Percentiles rank a stretch among this genome's conserved stretches.
Conservation (phyloP, 2,888 invertebrate genomes). For the Ptilodon capucinus region DNA sequence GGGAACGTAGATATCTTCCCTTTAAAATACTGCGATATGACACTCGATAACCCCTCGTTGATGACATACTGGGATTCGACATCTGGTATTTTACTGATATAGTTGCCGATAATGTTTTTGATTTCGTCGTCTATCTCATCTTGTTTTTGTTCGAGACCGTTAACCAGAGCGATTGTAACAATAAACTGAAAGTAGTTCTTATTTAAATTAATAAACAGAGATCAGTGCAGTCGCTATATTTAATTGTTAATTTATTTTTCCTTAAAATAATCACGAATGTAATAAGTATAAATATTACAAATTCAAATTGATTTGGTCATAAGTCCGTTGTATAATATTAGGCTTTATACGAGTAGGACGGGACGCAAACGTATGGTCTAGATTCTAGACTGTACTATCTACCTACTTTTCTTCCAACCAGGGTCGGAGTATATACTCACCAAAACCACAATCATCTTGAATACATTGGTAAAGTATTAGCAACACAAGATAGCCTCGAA, state of each 20-base stretch:
- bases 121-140: conserved; percentile 39
- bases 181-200: conserved; percentile 28
- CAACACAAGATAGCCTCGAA: not conserved
- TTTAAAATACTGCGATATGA: conserved; percentile 54
- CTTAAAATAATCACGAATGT: too few relatives aligned
- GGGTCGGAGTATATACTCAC: too few relatives aligned
- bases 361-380: too few relatives aligned
- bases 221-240: too few relatives aligned
- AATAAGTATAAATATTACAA: too few relatives aligned
- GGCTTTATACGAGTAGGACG: too few relatives aligned
- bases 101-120: conserved; percentile 46
- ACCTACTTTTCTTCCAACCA: too few relatives aligned
- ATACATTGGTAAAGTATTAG: conserved; percentile 8
- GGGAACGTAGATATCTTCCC: conserved; percentile 62
- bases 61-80: conserved; percentile 57
- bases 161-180: conserved; percentile 21
- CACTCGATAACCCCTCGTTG: conserved; percentile 53
- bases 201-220: not conserved
- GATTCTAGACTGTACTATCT: too few relatives aligned
- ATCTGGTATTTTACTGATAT: conserved; percentile 56
- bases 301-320: too few relatives aligned
- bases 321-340: too few relatives aligned
- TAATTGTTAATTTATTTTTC: too few relatives aligned
- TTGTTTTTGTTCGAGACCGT: conserved; percentile 34
- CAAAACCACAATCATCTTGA: conserved; percentile 40